Evolutionary conservation across 2,888 invertebrate genomes (phyloP).

Genomic region (Meghimatium bilineatum): DNA sequence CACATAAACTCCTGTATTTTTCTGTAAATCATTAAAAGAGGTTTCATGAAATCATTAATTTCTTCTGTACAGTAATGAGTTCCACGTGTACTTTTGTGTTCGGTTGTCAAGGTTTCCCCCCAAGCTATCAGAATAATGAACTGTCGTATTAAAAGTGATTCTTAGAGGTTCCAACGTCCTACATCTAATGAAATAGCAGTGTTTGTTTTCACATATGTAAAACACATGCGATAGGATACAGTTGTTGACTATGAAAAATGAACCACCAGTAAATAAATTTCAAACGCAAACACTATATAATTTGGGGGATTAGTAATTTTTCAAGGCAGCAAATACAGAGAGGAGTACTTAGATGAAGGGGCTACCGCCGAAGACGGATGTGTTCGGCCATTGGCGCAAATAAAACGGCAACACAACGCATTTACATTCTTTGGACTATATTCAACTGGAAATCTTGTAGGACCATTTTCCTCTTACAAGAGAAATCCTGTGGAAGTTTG

Average conservation of each 20-base stretch:
- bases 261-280: no score
- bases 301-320: no score
- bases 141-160: not conserved
- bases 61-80: not conserved
- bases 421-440: no score
- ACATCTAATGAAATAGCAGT: constrained; percentile 21
- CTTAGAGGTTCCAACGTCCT: not conserved
- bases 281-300: no score
- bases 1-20: not conserved
- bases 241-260: not conserved
- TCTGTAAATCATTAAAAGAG: not conserved
- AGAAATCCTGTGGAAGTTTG: no score
- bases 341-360: no score
- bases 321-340: no score
- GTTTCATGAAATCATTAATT: not conserved
- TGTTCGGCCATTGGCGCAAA: no score
- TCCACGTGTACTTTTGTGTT: not conserved
- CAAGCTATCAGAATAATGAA: constrained; percentile 17
- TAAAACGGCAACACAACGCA: no score
- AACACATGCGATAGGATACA: not conserved
- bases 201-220: constrained; percentile 29
- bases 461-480: no score
- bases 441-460: no score
- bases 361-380: no score
- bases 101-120: not conserved